Conservation (phyloP, 2,113 vertebrate species). For the Gasterosteus nipponicus region DNA sequence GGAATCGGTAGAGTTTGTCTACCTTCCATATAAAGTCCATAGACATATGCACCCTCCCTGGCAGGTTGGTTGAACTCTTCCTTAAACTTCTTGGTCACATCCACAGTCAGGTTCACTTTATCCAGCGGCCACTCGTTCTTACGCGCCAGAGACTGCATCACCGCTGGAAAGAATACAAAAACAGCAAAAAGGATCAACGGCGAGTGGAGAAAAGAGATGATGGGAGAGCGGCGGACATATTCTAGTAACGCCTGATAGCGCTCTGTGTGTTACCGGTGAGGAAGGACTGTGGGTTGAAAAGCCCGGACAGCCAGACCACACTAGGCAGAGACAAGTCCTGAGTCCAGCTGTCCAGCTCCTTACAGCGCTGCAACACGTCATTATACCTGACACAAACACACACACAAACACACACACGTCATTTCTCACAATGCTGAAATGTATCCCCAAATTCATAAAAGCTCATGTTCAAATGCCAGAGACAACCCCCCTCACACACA, state of each 20-base stretch:
- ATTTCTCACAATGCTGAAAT: background rate
- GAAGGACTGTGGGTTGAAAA: constrained; percentile 96
- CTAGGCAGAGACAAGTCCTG: constrained; percentile 88
- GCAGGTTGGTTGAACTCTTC: constrained; percentile 84
- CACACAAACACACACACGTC: background rate
- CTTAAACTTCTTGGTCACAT: constrained; percentile 84
- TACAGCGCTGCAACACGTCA: constrained; percentile 84
- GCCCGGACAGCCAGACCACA: constrained; percentile 91
- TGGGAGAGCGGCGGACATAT: background rate
- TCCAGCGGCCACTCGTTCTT: constrained; percentile 88
- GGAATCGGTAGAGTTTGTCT: constrained; percentile 7
- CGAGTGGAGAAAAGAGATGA: background rate
- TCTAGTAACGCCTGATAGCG: background rate
- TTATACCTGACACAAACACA: constrained; percentile 74
- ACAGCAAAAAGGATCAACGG: background rate
- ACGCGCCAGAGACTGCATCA: constrained; percentile 82
- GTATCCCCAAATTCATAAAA: background rate
- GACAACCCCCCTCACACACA: background rate
- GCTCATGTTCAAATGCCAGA: background rate
- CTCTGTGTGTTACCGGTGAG: constrained; percentile 88
- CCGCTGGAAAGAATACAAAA: constrained; percentile 60
- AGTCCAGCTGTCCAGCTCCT: constrained; percentile 86
- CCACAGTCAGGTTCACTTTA: constrained; percentile 81
- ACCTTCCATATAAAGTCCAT: constrained; percentile 83
- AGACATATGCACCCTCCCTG: constrained; percentile 78